Conservation (phyloP, 1,140 invertebrate species). For the Hypsibius dujardini region DNA sequence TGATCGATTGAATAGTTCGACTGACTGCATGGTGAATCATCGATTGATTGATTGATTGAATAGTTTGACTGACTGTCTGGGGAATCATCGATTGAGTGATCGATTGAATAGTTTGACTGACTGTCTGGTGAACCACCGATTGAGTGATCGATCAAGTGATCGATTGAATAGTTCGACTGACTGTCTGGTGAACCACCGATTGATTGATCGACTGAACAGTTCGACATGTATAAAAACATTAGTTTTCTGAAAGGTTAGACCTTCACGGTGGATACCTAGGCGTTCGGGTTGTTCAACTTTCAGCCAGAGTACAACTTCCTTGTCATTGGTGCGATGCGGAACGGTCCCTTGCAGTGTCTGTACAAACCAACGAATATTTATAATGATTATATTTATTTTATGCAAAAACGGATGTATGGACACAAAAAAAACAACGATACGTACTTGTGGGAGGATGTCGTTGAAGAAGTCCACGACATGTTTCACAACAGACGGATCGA, state of each 20-base stretch:
- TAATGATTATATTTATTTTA: neutral
- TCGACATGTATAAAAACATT: neutral
- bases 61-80: no score
- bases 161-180: no score
- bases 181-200: no score
- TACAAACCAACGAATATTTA: neutral
- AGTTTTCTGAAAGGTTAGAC: neutral
- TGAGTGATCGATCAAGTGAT: no score
- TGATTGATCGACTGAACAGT: neutral
- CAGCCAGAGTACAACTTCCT: neutral
- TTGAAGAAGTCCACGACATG: slow-evolving; percentile 1
- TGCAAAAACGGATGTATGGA: neutral
- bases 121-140: no score
- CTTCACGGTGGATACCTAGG: slow-evolving; percentile 4
- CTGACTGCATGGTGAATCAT: no score
- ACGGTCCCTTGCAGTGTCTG: no score
- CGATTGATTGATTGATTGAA: no score
- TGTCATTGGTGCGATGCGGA: neutral
- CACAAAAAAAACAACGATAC: neutral
- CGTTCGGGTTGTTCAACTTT: neutral
- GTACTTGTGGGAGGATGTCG: neutral
- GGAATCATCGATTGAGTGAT: no score
- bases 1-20: no score
- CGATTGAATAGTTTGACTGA: no score
- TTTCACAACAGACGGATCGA: neutral